Conservation (phyloP, 2,797 vertebrate species). For the Denticeps clupeoides region DNA sequence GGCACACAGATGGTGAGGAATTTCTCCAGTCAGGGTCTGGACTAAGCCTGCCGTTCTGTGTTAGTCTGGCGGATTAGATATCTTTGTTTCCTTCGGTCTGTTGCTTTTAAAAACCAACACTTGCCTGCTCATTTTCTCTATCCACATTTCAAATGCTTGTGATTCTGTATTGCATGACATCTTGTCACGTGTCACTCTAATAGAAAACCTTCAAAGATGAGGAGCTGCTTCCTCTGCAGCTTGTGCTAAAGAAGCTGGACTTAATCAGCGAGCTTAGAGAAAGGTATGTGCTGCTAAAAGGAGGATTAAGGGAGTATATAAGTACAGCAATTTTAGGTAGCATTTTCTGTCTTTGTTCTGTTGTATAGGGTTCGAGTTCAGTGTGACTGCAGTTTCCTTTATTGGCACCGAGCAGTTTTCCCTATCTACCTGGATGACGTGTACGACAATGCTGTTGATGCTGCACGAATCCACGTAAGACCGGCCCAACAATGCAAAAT, state of each 20-base stretch:
- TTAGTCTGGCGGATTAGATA: no score
- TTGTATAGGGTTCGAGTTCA: conserved; percentile 70
- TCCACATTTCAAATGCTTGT: no score
- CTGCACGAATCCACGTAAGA: conserved; percentile 86
- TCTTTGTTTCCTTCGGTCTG: no score
- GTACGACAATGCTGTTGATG: conserved; percentile 88
- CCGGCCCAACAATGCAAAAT: no score
- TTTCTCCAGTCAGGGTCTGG: no score
- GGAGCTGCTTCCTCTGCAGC: conserved; percentile 82
- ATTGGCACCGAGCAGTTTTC: conserved; percentile 94
- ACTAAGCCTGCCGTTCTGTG: no score
- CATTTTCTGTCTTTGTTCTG: no score
- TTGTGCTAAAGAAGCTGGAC: conserved; percentile 91
- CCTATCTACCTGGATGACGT: conserved; percentile 97
- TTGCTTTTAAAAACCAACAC: no score
- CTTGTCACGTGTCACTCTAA: not conserved
- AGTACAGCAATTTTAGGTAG: no score
- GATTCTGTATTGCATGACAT: not conserved
- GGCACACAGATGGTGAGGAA: conserved; percentile 86
- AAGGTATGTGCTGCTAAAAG: conserved; percentile 52
- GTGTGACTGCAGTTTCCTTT: conserved; percentile 91
- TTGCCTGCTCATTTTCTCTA: no score
- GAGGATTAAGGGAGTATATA: no score
- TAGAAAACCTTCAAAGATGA: conserved; percentile 98
- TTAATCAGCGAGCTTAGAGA: conserved; percentile 89